Evolutionary conservation across 2,113 vertebrate genomes (phyloP), one percentile per base, ranked within the genome.

Genomic region (Drymodes brunneopygia): DNA sequence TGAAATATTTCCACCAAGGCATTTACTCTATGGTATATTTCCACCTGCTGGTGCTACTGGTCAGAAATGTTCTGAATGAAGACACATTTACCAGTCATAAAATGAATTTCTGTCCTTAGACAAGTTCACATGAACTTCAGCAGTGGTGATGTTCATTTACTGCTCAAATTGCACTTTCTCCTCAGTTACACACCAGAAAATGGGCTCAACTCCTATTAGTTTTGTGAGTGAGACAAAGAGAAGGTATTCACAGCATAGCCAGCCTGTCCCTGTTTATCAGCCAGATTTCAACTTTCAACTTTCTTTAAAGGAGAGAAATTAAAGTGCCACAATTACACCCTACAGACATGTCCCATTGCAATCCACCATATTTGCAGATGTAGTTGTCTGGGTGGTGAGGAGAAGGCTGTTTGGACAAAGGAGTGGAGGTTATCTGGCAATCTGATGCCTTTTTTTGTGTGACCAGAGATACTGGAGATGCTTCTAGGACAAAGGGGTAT

Each of bases 261-360:
- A 72, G 44, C 8, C 48, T 53, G 29, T 18, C 5, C 36, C 12
- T 21, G 10, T 75, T 71, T 90, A 71, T 81, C 45, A 88, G 8
- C 23, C 31, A n/a, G 44, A 72, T 60, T 79, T 80, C 29, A 53
- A 27, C 1, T 7, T 42, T 50, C 23, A 71, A 22, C 23, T 10
- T 81, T 15, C 22, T 65, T 62, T 66, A 28, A 56, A 85, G 70
- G 24, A 81, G 38, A 79, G 15, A 78, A 65, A 77, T 25, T 31
- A 45, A 81, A 86, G 36, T 4, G 6, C 56, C 65, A 57, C 36
- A 10, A 0, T 47, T 35, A 22, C 0, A 0, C 54, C 23, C 29
- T 13, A 22, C 12, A 60, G 67, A 15, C 14, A 12, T 11, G 9
- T 48, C 24, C 57, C 45, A 19, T n/a, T 51, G 40, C 35, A 74